Base-by-base conservation (phyloP, 2,888 invertebrate genomes). In the Agrilus cyanescens region DNA sequence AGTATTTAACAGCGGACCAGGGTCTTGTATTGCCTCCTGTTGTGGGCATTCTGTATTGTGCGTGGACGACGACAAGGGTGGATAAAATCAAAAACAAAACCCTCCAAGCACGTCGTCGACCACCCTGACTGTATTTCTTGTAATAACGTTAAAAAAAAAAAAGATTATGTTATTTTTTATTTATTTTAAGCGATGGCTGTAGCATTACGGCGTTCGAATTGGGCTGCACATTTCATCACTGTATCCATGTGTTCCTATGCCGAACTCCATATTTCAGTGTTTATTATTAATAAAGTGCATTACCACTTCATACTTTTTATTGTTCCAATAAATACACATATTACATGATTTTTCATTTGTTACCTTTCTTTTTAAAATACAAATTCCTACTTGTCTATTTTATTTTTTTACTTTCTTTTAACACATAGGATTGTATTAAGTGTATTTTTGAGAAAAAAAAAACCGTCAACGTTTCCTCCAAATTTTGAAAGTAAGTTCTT, bases 191-290 rank as follows among this genome's bases (percentile, higher is more conserved):
- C 53, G 56, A 60, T 63, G 64, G 62, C 62, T 65, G 64, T 65
- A 64, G 63, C 61, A 60, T 59, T 57, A 60, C 58, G 60, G 58
- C 56, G 60, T 62, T 62, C 58, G 58, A 62, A 63, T 56, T 25
- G 62, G 60, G 62, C 63, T 60, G 58, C 61, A 60, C 54, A 53
- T 44, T 48, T 51, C 57, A 57, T 57, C 59, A 60, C 57, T 56
- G 58, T 60, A 45, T 61, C 56, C 59, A 57, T 59, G 63, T 62
- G 63, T 63, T 64, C 64, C 64, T 64, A 63, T 63, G 60, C 61
- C 58, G 59, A 65, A 63, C 61, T 62, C 62, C 60, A 56, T 57
- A 59, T 61, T 25, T 65, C 64, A 63, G 63, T 65, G 63, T 64
- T 63, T 65, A 63, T 63, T 62, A 61, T 25, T 25, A 62, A 61